Base-by-base conservation (phyloP, 2,797 vertebrate species). In the Falco concolor region DNA sequence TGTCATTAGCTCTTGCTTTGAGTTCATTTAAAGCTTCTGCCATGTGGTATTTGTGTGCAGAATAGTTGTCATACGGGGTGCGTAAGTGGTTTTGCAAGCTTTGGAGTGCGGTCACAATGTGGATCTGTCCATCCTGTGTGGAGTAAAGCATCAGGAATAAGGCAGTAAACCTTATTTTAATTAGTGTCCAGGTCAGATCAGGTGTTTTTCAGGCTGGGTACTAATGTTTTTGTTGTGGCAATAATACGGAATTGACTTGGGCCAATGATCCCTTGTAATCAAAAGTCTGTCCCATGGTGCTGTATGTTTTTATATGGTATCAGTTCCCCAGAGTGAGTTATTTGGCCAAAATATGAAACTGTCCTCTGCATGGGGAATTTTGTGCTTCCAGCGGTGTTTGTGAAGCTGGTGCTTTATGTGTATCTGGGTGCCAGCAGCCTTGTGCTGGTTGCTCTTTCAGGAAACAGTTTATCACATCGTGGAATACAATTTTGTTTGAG, bases 221-320 rank as follows among this genome's bases (percentile, higher is more conserved):
- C 54, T 73, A 13, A 40, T 4, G 5, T 57, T 74, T 86, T 44
- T 79, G n/a, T 40, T 44, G 30, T 42, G 52, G 53, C 54, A 73
- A 36, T 59, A n/a, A 34, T 28, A 27, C 19, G 32, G 54, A 57
- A 72, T 27, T 8, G 61, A 16, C 44, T 72, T 69, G 86, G 63
- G 32, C 57, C 72, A 16, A 36, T 0, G 1, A 4, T 40, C 44
- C 60, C 15, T 0, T 3, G 36, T 44, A 45, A 20, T 67, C 6
- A 22, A 12, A 70, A 25, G 32, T 69, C 40, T 64, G 27, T 92
- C 22, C 79, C 2, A 0, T 8, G 47, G 52, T 2, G 1, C 70
- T n/a, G 15, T n/a, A 1, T 0, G 1, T 65, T 25, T 87, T 84
- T 73, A 30, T 13, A 61, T 2, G 1, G 14, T 44, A 38, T n/a